Conservation (phyloP, 1,140 invertebrate species). For the Caerostris extrusa region DNA sequence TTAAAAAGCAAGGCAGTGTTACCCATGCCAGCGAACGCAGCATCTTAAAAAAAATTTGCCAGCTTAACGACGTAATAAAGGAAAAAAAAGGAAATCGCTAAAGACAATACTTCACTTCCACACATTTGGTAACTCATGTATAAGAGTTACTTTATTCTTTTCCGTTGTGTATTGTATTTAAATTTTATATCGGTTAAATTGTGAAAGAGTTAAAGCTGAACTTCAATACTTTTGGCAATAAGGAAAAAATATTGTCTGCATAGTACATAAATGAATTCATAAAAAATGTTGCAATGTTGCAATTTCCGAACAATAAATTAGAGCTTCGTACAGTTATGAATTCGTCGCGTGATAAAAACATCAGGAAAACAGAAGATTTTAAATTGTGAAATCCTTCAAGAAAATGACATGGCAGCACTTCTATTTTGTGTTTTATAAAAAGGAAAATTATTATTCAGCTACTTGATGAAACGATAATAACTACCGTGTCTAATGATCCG, state of each 20-base stretch:
- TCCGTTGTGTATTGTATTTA: background rate
- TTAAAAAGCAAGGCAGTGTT: background rate
- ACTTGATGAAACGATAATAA: too few relatives aligned
- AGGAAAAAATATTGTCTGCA: background rate
- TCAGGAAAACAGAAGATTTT: too few relatives aligned
- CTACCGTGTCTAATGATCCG: too few relatives aligned
- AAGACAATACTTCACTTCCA: background rate
- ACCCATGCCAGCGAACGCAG: conserved; percentile 43
- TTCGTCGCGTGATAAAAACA: too few relatives aligned
- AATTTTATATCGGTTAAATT: background rate
- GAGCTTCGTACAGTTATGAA: too few relatives aligned
- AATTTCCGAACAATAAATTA: too few relatives aligned
- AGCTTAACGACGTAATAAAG: conserved; percentile 34
- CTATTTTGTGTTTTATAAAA: too few relatives aligned
- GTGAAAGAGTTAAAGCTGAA: background rate
- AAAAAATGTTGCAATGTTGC: too few relatives aligned
- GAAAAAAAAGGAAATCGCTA: background rate
- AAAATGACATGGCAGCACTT: too few relatives aligned
- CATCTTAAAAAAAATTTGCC: conserved; percentile 23
- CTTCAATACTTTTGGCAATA: background rate
- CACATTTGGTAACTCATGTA: background rate
- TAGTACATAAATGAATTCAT: background rate
- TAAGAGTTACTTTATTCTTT: background rate
- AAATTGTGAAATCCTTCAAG: too few relatives aligned
- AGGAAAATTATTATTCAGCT: too few relatives aligned